Percentiles rank a stretch among this genome's conserved stretches.
These are phyloP conservation scores for Mesocentrotus franciscanus DNA, from an alignment of 53 echinoderm and acorn worm genomes.

Conservation along the genomic window DNA sequence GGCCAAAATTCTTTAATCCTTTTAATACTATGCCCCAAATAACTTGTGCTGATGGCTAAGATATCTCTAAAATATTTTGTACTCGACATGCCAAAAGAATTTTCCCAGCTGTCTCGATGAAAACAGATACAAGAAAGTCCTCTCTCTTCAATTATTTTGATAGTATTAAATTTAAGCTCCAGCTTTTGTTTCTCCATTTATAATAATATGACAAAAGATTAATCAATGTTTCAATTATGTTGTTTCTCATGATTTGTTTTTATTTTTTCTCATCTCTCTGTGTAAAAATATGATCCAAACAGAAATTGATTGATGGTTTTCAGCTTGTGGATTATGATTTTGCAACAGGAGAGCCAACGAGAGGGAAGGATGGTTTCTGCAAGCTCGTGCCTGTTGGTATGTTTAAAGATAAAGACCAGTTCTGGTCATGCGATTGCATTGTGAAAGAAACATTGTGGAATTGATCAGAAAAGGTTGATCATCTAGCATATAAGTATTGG, in stretches of 20 bases:
- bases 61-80: too few species aligned
- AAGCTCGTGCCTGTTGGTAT: conserved; percentile 75
- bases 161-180: neutral
- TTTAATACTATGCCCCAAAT: too few species aligned
- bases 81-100: neutral
- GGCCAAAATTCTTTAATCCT: too few species aligned
- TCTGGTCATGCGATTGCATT: too few species aligned
- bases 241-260: neutral
- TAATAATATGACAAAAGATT: neutral
- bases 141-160: neutral
- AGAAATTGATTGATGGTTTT: neutral
- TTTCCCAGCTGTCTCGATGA: neutral
- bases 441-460: too few species aligned
- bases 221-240: neutral
- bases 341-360: conserved; percentile 79
- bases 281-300: neutral
- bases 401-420: too few species aligned
- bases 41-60: too few species aligned
- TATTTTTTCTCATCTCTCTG: neutral
- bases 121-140: neutral
- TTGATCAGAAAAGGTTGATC: too few species aligned
- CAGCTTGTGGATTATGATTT: conserved; percentile 81
- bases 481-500: too few species aligned
- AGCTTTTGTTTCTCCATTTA: neutral
- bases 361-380: conserved; percentile 78